Percentiles rank a stretch among this genome's conserved stretches.
Conservation (phyloP, 2,888 invertebrate species). For the Hymenopus coronatus region DNA sequence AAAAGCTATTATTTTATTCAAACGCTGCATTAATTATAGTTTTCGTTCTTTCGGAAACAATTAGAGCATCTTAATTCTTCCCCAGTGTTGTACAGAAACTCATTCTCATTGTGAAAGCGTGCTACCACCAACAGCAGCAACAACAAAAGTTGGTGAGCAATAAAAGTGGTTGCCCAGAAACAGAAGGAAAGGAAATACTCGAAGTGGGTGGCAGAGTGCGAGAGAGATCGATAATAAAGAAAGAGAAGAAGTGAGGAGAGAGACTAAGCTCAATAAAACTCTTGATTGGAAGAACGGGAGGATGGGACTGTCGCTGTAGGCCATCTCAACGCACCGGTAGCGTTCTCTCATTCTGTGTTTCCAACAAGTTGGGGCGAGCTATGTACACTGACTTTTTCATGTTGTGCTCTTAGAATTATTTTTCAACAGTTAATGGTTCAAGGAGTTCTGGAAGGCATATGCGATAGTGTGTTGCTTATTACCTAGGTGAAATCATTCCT, state of each 20-base stretch:
- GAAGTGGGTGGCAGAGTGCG: constrained; percentile 2
- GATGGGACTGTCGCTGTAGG: not conserved
- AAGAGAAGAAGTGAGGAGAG: not conserved
- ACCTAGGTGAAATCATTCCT: too few relatives aligned
- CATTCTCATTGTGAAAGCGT: not conserved
- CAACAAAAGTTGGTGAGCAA: not conserved
- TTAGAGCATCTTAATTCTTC: too few relatives aligned
- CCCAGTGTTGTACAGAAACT: too few relatives aligned
- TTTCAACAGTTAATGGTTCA: too few relatives aligned
- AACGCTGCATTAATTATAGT: too few relatives aligned
- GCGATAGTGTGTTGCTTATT: too few relatives aligned
- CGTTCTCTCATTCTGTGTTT: not conserved
- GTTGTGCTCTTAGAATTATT: too few relatives aligned
- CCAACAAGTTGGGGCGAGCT: too few relatives aligned
- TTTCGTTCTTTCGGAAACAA: too few relatives aligned
- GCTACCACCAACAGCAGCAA: not conserved
- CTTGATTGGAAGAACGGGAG: not conserved
- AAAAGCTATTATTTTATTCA: too few relatives aligned
- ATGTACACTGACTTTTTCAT: too few relatives aligned
- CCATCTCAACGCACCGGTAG: not conserved
- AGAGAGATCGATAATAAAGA: not conserved
- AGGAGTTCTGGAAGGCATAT: too few relatives aligned
- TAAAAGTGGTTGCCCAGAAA: not conserved
- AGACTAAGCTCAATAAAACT: not conserved
- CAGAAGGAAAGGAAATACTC: not conserved